Conservation (phyloP, 2,113 vertebrate genomes). For the Delphinus delphis region DNA sequence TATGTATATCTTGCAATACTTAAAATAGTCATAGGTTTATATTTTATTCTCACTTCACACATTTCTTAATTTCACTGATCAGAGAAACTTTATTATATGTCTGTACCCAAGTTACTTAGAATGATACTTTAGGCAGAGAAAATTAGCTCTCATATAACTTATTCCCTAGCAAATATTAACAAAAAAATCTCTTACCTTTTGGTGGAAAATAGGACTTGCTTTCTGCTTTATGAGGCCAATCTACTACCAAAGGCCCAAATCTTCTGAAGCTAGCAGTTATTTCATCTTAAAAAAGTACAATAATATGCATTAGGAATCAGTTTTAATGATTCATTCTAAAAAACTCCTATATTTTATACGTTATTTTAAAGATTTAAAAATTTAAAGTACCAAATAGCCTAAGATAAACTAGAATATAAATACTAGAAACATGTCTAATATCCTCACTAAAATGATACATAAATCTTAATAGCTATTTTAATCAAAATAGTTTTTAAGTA, state of each 20-base stretch:
- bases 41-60: background rate
- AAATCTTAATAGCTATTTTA: background rate
- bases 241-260: conserved; percentile 97
- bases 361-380: conserved; percentile 15
- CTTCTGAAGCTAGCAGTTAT: conserved; percentile 98
- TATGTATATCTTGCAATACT: background rate
- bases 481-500: conserved; percentile 41
- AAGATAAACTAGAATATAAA: background rate
- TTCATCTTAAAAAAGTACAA: conserved; percentile 88
- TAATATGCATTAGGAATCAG: background rate
- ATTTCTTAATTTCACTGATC: background rate
- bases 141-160: conserved; percentile 28
- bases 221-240: conserved; percentile 99
- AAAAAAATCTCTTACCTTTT: conserved; percentile 89
- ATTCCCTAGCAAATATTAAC: background rate
- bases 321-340: background rate
- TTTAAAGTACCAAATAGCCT: background rate
- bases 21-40: background rate
- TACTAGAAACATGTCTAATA: background rate
- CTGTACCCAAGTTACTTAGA: background rate
- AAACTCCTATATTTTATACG: background rate
- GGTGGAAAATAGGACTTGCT: conserved; percentile 99
- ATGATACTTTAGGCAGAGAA: background rate
- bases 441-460: background rate
- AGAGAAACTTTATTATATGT: background rate